A percentile compares a stretch with the other conserved stretches of the same genome.
These are phyloP conservation scores for Agrilus mali DNA, from an alignment of 2,888 invertebrate genomes.

Conservation along the genomic window DNA sequence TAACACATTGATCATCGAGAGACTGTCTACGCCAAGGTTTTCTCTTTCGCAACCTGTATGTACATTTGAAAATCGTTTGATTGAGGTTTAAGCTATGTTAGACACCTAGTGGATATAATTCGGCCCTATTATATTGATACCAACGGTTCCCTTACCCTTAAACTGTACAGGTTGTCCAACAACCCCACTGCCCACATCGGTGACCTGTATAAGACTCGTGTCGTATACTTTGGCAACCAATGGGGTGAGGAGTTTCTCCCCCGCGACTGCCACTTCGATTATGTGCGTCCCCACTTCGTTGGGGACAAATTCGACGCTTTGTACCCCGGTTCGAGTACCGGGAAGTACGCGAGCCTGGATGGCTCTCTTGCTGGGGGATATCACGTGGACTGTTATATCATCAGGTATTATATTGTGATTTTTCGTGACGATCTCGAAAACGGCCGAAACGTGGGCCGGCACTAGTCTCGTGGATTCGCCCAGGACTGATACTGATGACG, in stretches of 20 bases:
- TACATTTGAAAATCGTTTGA: no score
- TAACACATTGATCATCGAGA: no score
- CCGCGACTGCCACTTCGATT: constrained; percentile 78
- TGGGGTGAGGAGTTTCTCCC: constrained; percentile 80
- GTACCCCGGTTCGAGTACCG: constrained; percentile 59
- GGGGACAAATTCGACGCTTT: constrained; percentile 85
- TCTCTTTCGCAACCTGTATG: no score
- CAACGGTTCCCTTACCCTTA: constrained; percentile 50
- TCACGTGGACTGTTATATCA: constrained; percentile 51
- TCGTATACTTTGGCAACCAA: constrained; percentile 91
- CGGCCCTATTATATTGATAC: not conserved
- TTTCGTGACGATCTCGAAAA: constrained; percentile 75
- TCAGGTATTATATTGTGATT: constrained; percentile 40
- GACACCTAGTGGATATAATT: not conserved
- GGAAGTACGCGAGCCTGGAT: constrained; percentile 73
- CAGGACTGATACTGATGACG: constrained; percentile 59
- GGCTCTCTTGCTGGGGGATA: constrained; percentile 75
- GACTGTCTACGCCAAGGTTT: no score
- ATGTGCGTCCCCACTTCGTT: constrained; percentile 90
- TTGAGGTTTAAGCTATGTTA: no score
- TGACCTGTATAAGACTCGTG: constrained; percentile 84
- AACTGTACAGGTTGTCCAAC: constrained; percentile 96
- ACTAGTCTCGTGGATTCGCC: constrained; percentile 83
- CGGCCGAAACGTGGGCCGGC: constrained; percentile 77
- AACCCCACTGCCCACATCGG: constrained; percentile 85